Percentiles rank a stretch among this genome's conserved stretches.
Conservation (phyloP, 2,797 vertebrate genomes). For the Octomys mimax region DNA sequence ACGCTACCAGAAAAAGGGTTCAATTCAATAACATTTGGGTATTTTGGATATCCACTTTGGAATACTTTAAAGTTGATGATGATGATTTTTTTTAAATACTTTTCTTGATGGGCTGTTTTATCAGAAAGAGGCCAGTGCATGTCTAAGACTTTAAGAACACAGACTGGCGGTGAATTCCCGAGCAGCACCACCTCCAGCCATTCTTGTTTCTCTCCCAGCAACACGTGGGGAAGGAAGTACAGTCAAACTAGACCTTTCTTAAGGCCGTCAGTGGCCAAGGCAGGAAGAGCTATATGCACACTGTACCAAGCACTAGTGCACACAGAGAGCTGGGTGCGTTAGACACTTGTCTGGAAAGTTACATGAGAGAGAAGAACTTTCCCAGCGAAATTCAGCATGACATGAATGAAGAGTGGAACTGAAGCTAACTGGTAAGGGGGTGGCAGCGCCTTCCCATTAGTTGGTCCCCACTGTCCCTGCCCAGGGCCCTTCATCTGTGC, state of each 20-base stretch:
- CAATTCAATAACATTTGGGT: neutral
- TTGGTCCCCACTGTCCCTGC: neutral
- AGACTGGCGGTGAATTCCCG: conserved; percentile 4
- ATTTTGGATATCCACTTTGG: too few relatives aligned
- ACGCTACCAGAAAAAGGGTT: neutral
- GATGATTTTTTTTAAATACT: neutral
- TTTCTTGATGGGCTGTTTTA: conserved; percentile 8
- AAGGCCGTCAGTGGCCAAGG: neutral
- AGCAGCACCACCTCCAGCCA: neutral
- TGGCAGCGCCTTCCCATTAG: neutral
- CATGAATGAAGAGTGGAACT: neutral
- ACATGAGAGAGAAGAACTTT: neutral
- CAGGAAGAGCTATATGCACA: neutral
- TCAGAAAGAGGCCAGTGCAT: neutral
- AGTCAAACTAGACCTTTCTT: neutral
- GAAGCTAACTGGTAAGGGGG: neutral
- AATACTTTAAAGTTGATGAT: conserved; percentile 32
- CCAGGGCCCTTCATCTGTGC: neutral
- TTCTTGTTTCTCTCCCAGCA: neutral
- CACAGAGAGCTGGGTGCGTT: neutral
- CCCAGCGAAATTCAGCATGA: neutral
- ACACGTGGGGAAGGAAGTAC: neutral
- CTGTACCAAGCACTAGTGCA: neutral
- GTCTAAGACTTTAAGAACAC: conserved; percentile 29
- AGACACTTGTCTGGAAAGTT: conserved; percentile 26